Evolutionary conservation across 2,113 vertebrate genomes (phyloP).

Genomic region (Campylorhamphus procurvoides): DNA sequence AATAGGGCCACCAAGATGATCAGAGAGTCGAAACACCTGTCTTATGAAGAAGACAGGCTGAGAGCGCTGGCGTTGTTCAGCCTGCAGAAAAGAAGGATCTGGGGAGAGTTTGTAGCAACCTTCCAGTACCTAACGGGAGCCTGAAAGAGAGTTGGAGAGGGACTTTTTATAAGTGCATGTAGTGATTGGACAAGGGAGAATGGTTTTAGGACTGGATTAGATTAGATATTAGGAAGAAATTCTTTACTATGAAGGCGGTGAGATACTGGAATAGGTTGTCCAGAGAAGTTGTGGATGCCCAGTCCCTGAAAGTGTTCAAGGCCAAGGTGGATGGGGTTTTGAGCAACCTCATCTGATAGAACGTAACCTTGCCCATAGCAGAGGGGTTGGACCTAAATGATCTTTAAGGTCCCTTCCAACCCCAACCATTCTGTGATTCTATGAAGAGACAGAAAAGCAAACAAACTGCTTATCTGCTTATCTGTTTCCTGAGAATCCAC

Average conservation of each 20-base stretch:
- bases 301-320: not conserved
- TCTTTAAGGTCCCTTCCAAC: not conserved
- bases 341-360: not conserved
- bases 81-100: not conserved
- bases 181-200: not conserved
- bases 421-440: not conserved
- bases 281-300: not conserved
- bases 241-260: not conserved
- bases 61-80: not conserved
- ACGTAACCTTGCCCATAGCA: not conserved
- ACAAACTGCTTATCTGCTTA: not conserved
- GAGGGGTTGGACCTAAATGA: not conserved
- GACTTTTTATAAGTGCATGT: not conserved
- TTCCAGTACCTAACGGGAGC: not conserved
- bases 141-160: not conserved
- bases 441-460: not conserved
- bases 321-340: not conserved
- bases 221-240: not conserved
- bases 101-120: not conserved
- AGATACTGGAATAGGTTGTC: not conserved
- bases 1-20: rapidly evolving
- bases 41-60: not conserved
- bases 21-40: not conserved
- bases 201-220: not conserved
- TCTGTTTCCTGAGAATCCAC: not conserved